Conservation (phyloP, 35 echinoderm and acorn worm species). For the Ophiothrix spiculata region DNA sequence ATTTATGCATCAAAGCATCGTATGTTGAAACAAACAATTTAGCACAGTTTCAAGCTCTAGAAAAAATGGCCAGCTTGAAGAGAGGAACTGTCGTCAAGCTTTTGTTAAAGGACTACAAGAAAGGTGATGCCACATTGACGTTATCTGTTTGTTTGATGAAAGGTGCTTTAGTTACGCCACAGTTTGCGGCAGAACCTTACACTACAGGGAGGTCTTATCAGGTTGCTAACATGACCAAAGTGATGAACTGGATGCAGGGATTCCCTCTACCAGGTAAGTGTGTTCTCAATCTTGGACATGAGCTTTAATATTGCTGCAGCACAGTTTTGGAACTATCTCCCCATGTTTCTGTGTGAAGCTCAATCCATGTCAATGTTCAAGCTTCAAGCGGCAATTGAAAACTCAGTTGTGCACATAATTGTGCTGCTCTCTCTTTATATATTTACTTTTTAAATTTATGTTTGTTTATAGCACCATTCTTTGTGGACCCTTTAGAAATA, state of each 20-base stretch:
- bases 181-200: slow-evolving; percentile 17
- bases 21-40: background rate
- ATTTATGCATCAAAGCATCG: background rate
- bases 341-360: no score
- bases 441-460: no score
- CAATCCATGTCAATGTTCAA: no score
- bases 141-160: slow-evolving; percentile 39
- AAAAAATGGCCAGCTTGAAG: slow-evolving; percentile 13
- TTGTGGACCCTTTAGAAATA: no score
- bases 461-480: no score
- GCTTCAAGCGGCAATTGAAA: no score
- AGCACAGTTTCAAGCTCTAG: slow-evolving; percentile 5
- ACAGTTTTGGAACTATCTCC: no score
- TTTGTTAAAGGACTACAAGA: slow-evolving; percentile 38
- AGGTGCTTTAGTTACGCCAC: slow-evolving; percentile 7
- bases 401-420: no score
- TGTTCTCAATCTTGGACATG: no score
- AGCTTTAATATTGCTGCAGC: no score
- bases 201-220: background rate
- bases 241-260: slow-evolving; percentile 56
- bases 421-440: no score
- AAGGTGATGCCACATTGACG: background rate
- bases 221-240: background rate
- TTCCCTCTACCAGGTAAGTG: slow-evolving; percentile 45
- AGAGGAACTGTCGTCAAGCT: slow-evolving; percentile 21